Evolutionary conservation across 2,888 invertebrate species (phyloP).

Genomic region (Zeuzera pyrina): DNA sequence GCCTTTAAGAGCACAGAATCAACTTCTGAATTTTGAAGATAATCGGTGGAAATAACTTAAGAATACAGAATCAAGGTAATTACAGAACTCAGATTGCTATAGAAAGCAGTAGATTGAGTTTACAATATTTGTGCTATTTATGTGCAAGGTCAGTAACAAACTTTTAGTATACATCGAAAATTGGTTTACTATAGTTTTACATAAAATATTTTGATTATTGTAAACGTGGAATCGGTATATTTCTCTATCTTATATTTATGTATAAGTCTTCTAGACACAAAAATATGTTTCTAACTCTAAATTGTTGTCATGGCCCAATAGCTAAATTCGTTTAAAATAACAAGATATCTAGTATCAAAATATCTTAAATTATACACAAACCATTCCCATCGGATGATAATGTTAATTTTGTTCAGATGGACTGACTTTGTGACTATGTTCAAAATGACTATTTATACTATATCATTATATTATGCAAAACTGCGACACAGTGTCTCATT

Average conservation of each 20-base stretch:
- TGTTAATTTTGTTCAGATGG: constrained; percentile 51
- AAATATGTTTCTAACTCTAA: constrained; percentile 50
- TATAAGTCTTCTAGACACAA: constrained; percentile 60
- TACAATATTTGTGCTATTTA: too few relatives aligned
- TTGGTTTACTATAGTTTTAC: too few relatives aligned
- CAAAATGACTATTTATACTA: constrained; percentile 52
- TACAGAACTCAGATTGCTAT: too few relatives aligned
- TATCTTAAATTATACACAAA: constrained; percentile 58
- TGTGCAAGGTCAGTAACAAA: too few relatives aligned
- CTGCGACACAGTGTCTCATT: constrained; percentile 36
- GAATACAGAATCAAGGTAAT: too few relatives aligned
- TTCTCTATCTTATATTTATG: constrained; percentile 12
- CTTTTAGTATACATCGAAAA: too few relatives aligned
- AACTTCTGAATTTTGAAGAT: constrained; percentile 55
- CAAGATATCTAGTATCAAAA: constrained; percentile 48
- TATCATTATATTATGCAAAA: constrained; percentile 43
- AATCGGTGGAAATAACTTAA: constrained; percentile 51
- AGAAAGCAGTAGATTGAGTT: too few relatives aligned
- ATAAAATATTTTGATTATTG: too few relatives aligned
- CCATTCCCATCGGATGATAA: constrained; percentile 58
- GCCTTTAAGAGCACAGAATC: constrained; percentile 46
- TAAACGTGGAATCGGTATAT: too few relatives aligned
- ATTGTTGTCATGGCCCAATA: constrained; percentile 67
- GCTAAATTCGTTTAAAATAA: constrained; percentile 54
- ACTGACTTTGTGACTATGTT: constrained; percentile 54